Percentiles rank a stretch among this genome's conserved stretches.
phyloP scores from a whole-genome alignment of 2,888 invertebrate species.

The Orchestes rusci region DNA sequence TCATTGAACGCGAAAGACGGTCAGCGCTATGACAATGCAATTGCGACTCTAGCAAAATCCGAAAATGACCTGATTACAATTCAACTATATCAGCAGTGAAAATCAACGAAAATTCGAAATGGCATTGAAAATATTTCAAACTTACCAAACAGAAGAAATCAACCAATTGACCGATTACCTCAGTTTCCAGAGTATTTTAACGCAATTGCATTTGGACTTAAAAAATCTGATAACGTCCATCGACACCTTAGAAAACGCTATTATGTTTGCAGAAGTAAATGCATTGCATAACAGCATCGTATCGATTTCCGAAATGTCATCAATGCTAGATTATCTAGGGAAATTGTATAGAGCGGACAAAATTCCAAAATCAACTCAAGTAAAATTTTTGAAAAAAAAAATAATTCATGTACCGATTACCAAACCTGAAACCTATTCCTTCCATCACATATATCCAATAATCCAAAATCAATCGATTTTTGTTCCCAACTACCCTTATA shows the following conservation, averaged over 20 bases:
- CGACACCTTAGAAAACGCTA: constrained; percentile 26
- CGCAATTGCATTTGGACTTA: constrained; percentile 14
- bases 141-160: not conserved
- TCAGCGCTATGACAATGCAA: not conserved
- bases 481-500: too few relatives aligned
- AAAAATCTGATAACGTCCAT: constrained; percentile 24
- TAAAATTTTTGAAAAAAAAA: too few relatives aligned
- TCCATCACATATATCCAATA: too few relatives aligned
- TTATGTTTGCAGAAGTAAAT: constrained; percentile 25
- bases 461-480: too few relatives aligned
- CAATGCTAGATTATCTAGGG: constrained; percentile 11
- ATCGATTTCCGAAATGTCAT: constrained; percentile 11
- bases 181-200: not conserved
- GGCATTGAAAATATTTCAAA: not conserved
- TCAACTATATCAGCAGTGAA: too few relatives aligned
- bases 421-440: not conserved
- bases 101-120: not conserved
- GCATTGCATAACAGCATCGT: constrained; percentile 22
- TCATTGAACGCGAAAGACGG: too few relatives aligned
- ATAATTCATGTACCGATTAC: not conserved
- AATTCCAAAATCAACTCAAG: not conserved
- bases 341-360: not conserved
- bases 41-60: not conserved
- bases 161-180: not conserved
- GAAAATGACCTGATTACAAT: not conserved